A percentile compares a stretch with the other conserved stretches of the same genome.
phyloP scores from a whole-genome alignment of 2,113 vertebrate genomes.

The Phycodurus eques region DNA sequence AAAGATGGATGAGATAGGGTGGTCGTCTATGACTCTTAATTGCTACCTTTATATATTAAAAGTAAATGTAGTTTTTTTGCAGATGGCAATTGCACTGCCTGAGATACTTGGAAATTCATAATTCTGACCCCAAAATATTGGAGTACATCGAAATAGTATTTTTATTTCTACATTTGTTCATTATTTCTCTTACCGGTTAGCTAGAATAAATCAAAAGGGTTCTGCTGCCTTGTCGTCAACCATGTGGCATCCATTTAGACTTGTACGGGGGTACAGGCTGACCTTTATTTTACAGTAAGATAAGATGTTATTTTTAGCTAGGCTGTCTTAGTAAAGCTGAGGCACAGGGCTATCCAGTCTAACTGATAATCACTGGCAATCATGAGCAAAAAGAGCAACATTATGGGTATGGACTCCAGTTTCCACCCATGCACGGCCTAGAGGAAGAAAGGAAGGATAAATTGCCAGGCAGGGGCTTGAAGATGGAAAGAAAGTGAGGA shows the following conservation, averaged over 20 bases:
- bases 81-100: too few species aligned
- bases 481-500: slow-evolving; percentile 14
- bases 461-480: slow-evolving; percentile 13
- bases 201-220: background rate
- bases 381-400: slow-evolving; percentile 11
- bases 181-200: background rate
- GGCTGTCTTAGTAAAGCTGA: background rate
- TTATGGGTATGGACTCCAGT: slow-evolving; percentile 17
- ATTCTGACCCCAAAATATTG: background rate
- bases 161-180: background rate
- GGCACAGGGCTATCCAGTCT: slow-evolving; percentile 26
- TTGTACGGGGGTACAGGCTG: background rate
- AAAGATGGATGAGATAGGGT: too few species aligned
- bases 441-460: slow-evolving; percentile 1
- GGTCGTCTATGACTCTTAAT: too few species aligned
- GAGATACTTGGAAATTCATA: too few species aligned
- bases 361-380: slow-evolving; percentile 25
- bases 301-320: background rate
- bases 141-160: background rate
- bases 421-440: slow-evolving; percentile 18
- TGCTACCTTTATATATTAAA: too few species aligned
- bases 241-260: background rate
- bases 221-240: background rate
- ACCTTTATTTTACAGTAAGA: background rate
- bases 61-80: too few species aligned